These are phyloP conservation scores for Chlorops oryzae DNA, from an alignment of 1,140 invertebrate species.

Conservation along the genomic window DNA sequence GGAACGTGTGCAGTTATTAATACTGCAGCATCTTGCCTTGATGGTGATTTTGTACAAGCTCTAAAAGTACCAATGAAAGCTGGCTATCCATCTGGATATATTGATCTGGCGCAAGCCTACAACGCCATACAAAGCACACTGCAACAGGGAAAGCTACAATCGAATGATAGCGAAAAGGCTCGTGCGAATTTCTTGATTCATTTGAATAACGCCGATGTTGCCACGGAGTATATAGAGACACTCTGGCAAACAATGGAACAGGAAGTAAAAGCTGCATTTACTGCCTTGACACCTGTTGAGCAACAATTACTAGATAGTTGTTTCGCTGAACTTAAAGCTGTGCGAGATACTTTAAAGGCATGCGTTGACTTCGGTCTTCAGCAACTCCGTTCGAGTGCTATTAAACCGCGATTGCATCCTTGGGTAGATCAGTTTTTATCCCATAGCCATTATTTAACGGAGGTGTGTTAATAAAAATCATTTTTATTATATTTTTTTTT, in stretches of 20 bases:
- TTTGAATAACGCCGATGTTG: constrained; percentile 88
- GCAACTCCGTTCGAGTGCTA: constrained; percentile 71
- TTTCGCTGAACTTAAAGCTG: constrained; percentile 54
- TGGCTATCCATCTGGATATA: constrained; percentile 81
- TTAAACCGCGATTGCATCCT: constrained; percentile 81
- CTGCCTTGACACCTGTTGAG: constrained; percentile 58
- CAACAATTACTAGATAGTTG: constrained; percentile 70
- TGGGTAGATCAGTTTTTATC: constrained; percentile 78
- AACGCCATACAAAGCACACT: constrained; percentile 74
- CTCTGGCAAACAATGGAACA: constrained; percentile 65
- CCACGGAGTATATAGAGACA: constrained; percentile 83
- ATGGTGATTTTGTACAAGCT: constrained; percentile 76
- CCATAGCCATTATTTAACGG: constrained; percentile 72
- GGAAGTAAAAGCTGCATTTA: constrained; percentile 61
- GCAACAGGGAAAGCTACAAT: constrained; percentile 74
- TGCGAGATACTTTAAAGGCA: constrained; percentile 68
- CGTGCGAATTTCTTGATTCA: constrained; percentile 55
- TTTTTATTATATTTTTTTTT: neutral
- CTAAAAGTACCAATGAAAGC: constrained; percentile 69
- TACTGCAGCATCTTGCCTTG: constrained; percentile 81
- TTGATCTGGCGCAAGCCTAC: constrained; percentile 74
- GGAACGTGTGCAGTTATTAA: constrained; percentile 96
- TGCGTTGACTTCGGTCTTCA: constrained; percentile 80
- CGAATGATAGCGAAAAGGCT: constrained; percentile 71
- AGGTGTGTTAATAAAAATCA: constrained; percentile 52